A percentile compares a stretch with the other conserved stretches of the same genome.
These are phyloP conservation scores for Rugalucina vietnamica DNA, from an alignment of 2,888 invertebrate species.

Conservation along the genomic window DNA sequence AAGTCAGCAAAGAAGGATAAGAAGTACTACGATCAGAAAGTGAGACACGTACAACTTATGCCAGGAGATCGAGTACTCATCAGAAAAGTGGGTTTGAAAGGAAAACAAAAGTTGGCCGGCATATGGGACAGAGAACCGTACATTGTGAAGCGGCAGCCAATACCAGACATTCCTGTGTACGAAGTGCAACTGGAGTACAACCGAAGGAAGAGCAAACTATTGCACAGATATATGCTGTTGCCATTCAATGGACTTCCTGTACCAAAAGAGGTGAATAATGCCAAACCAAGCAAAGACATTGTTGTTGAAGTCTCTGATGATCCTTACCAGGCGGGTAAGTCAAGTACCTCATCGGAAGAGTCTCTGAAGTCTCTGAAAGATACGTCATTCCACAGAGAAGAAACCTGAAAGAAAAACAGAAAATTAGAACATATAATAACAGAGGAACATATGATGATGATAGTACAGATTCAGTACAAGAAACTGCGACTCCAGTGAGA, in stretches of 20 bases:
- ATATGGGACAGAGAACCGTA: constrained; percentile 27
- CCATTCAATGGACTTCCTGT: background rate
- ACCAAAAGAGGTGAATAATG: background rate
- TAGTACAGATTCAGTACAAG: too few relatives aligned
- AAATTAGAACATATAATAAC: too few relatives aligned
- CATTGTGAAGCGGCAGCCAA: background rate
- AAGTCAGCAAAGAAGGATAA: background rate
- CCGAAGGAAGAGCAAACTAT: background rate
- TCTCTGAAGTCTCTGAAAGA: too few relatives aligned
- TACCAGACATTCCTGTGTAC: background rate
- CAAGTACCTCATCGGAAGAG: too few relatives aligned
- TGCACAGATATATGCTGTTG: background rate
- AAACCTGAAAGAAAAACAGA: too few relatives aligned
- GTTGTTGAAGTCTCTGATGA: too few relatives aligned
- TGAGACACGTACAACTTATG: background rate
- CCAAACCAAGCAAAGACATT: too few relatives aligned
- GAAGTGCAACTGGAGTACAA: background rate
- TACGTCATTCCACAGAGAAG: too few relatives aligned
- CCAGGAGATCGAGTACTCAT: constrained; percentile 23
- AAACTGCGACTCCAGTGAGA: too few relatives aligned
- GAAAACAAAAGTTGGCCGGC: constrained; percentile 16
- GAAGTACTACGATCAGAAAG: constrained; percentile 16
- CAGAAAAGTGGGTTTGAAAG: background rate
- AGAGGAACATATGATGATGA: too few relatives aligned
- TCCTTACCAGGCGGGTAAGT: too few relatives aligned